phyloP scores from a whole-genome alignment of 2,888 invertebrate genomes.

The Nemotelus pantherinus region DNA sequence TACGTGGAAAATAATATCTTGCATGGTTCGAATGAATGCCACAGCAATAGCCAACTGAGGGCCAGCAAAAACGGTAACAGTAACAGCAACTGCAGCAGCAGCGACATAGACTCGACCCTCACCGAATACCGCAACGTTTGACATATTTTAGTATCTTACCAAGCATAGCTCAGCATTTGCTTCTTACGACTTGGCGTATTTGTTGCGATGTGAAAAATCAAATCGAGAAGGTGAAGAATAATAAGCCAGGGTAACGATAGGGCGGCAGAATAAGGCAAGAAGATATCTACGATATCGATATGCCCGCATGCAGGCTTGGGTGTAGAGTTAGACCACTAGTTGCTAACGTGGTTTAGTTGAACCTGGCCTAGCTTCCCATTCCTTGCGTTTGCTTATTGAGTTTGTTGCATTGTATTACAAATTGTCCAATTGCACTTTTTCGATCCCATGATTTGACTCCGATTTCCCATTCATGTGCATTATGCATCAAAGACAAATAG shows the following conservation, averaged over 20 bases:
- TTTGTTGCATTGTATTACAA: background rate
- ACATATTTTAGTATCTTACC: conserved; percentile 32
- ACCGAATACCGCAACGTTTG: conserved; percentile 43
- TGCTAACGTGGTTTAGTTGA: background rate
- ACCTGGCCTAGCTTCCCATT: background rate
- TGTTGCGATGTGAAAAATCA: too few relatives aligned
- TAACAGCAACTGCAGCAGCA: conserved; percentile 7
- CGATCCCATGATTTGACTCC: background rate
- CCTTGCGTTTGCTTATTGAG: conserved; percentile 1
- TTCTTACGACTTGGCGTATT: too few relatives aligned
- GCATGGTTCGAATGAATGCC: conserved; percentile 15
- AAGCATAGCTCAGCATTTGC: background rate
- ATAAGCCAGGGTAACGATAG: background rate
- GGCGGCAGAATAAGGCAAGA: background rate
- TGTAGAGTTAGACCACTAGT: conserved; percentile 4
- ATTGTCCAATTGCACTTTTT: conserved; percentile 38
- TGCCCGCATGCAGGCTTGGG: background rate
- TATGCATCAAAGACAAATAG: background rate
- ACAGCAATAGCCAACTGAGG: background rate
- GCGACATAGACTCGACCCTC: conserved; percentile 31
- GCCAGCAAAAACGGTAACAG: background rate
- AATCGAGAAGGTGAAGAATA: background rate
- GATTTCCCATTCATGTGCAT: background rate
- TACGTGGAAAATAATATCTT: conserved; percentile 31
- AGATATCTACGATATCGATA: background rate